Evolutionary conservation across 2,797 vertebrate species (phyloP).

Genomic region (Anguilla pacifica): DNA sequence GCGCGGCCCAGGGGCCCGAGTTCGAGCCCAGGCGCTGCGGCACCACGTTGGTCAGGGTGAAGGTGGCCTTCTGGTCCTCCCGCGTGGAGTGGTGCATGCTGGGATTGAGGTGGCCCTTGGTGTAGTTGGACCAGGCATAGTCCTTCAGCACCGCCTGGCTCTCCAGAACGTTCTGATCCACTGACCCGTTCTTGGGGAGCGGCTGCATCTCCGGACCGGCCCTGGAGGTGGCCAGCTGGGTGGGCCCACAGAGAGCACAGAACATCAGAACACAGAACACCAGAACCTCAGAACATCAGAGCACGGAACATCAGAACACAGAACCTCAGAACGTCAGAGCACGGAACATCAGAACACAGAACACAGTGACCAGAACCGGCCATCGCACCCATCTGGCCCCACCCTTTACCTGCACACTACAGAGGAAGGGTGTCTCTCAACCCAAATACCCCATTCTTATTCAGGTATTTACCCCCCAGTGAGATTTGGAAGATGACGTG

Average conservation of each 20-base stretch:
- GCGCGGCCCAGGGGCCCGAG: slow-evolving; percentile 49
- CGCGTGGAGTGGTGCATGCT: slow-evolving; percentile 58
- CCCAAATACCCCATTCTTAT: too few species aligned
- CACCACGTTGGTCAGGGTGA: slow-evolving; percentile 68
- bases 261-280: neutral
- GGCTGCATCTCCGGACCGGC: slow-evolving; percentile 56
- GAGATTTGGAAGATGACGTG: too few species aligned
- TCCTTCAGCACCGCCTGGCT: slow-evolving; percentile 63
- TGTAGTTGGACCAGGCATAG: slow-evolving; percentile 60
- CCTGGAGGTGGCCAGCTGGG: slow-evolving; percentile 55
- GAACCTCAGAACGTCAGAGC: neutral
- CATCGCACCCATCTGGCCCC: too few species aligned
- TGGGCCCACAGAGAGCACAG: neutral
- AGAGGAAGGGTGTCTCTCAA: too few species aligned
- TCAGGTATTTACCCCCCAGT: too few species aligned
- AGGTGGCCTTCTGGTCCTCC: slow-evolving; percentile 56
- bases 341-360: too few species aligned
- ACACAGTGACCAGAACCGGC: too few species aligned
- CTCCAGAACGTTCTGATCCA: slow-evolving; percentile 63
- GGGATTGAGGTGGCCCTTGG: slow-evolving; percentile 67
- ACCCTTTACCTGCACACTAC: too few species aligned
- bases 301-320: too few species aligned
- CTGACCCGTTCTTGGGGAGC: neutral
- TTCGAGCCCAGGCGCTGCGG: slow-evolving; percentile 62
- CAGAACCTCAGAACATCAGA: neutral